phyloP scores from a whole-genome alignment of 2,113 vertebrate species.

The Lepisosteus osseus region DNA sequence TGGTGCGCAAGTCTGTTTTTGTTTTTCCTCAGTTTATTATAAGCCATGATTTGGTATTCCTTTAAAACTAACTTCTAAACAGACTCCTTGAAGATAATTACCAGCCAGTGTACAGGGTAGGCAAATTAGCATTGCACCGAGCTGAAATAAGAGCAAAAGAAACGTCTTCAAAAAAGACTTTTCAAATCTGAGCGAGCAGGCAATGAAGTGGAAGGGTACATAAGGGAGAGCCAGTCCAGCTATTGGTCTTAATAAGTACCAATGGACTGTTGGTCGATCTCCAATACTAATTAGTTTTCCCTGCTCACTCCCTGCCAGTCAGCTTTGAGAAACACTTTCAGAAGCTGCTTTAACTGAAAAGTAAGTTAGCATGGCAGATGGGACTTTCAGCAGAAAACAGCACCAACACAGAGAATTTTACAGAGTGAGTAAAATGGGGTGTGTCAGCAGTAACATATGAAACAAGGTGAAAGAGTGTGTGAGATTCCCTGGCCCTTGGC shows the following conservation, averaged over 20 bases:
- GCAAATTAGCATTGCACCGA: conserved; percentile 37
- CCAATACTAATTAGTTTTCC: conserved; percentile 50
- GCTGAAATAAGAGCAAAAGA: conserved; percentile 34
- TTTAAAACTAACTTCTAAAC: conserved; percentile 28
- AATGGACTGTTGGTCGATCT: conserved; percentile 36
- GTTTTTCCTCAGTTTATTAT: conserved; percentile 45
- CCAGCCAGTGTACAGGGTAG: conserved; percentile 44
- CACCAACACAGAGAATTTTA: background rate
- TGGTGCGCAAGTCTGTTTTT: conserved; percentile 38
- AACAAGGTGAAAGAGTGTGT: too few relatives aligned
- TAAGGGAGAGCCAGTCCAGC: conserved; percentile 34
- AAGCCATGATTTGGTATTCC: conserved; percentile 52
- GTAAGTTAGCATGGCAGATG: conserved; percentile 30
- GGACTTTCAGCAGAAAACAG: conserved; percentile 42
- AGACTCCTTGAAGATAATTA: conserved; percentile 33
- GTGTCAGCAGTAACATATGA: too few relatives aligned
- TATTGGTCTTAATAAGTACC: conserved; percentile 49
- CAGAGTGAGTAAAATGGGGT: too few relatives aligned
- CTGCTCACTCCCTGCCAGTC: conserved; percentile 48
- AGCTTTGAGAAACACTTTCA: conserved; percentile 40
- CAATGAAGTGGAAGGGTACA: conserved; percentile 30
- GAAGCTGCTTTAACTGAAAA: conserved; percentile 50
- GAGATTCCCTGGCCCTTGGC: too few relatives aligned
- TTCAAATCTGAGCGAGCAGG: conserved; percentile 20
- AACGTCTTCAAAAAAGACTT: conserved; percentile 26